Evolutionary conservation across 2,113 vertebrate species (phyloP).

Genomic region (Ptilonorhynchus violaceus): DNA sequence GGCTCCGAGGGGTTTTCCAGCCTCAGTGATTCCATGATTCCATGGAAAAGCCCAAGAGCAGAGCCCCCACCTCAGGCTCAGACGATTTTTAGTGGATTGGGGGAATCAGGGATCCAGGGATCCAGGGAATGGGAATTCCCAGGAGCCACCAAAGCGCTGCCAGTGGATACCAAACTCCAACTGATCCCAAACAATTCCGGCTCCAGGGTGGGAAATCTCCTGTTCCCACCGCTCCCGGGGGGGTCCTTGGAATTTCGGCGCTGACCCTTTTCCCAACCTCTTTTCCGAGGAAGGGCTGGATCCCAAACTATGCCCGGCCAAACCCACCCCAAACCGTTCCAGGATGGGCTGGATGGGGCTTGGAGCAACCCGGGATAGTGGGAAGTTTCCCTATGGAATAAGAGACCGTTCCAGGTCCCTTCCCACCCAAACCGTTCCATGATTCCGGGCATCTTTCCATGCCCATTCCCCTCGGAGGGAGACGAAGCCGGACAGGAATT

Average conservation of each 20-base stretch:
- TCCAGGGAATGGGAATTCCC: not conserved
- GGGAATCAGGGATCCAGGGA: not conserved
- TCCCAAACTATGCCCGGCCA: not conserved
- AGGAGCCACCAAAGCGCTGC: too few relatives aligned
- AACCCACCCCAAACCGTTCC: not conserved
- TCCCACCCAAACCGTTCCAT: not conserved
- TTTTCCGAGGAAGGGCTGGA: not conserved
- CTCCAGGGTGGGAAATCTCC: rapidly evolving
- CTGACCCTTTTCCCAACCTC: not conserved
- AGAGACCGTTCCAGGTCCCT: not conserved
- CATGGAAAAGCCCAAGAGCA: not conserved
- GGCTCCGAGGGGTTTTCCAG: not conserved
- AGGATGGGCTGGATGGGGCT: rapidly evolving
- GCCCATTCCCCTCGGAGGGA: not conserved
- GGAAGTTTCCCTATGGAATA: not conserved
- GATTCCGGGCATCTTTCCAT: rapidly evolving
- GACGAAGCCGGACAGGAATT: not conserved
- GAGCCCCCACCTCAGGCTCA: not conserved
- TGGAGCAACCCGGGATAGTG: not conserved
- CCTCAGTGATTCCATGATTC: not conserved
- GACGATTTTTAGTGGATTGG: not conserved
- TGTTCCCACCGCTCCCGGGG: rapidly evolving
- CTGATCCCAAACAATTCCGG: not conserved
- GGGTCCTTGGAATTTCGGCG: not conserved
- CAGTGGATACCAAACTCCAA: too few relatives aligned